phyloP scores from a whole-genome alignment of 2,797 vertebrate species.

The Acropternis orthonyx region DNA sequence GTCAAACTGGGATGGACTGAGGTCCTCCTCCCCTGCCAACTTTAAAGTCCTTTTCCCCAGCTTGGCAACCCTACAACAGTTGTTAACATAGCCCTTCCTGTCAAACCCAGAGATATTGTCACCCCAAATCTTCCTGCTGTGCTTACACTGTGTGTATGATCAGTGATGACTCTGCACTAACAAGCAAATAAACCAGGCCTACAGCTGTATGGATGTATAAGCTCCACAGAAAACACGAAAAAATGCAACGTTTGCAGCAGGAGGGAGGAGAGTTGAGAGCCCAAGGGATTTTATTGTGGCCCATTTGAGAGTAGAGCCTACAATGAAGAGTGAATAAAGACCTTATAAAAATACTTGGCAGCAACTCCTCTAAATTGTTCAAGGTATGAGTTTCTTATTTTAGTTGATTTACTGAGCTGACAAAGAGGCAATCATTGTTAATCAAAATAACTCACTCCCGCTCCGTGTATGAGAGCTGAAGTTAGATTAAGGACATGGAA shows the following conservation, averaged over 20 bases:
- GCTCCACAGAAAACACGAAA: not conserved
- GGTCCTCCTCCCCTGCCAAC: not conserved
- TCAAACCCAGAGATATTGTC: not conserved
- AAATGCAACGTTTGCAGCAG: slow-evolving; percentile 12
- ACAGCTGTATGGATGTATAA: not conserved
- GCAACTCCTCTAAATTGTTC: slow-evolving; percentile 57
- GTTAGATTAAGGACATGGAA: slow-evolving; percentile 63
- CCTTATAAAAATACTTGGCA: slow-evolving; percentile 55
- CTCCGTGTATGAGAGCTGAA: slow-evolving; percentile 40
- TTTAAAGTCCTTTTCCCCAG: not conserved
- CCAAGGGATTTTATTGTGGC: not conserved
- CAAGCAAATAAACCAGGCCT: not conserved
- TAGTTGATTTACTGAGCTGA: slow-evolving; percentile 61
- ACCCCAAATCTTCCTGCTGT: not conserved
- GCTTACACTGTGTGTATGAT: not conserved
- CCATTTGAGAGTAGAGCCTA: not conserved
- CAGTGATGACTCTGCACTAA: not conserved
- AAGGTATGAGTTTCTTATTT: slow-evolving; percentile 66
- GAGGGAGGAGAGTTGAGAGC: not conserved
- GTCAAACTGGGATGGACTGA: not conserved
- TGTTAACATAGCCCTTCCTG: not conserved
- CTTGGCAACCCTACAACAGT: not conserved
- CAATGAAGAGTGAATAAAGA: slow-evolving; percentile 35
- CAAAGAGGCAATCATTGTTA: slow-evolving; percentile 68
- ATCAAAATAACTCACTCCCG: slow-evolving; percentile 66